Base-by-base conservation (phyloP, 2,888 invertebrate genomes). In the Drosophila buzzatii region DNA sequence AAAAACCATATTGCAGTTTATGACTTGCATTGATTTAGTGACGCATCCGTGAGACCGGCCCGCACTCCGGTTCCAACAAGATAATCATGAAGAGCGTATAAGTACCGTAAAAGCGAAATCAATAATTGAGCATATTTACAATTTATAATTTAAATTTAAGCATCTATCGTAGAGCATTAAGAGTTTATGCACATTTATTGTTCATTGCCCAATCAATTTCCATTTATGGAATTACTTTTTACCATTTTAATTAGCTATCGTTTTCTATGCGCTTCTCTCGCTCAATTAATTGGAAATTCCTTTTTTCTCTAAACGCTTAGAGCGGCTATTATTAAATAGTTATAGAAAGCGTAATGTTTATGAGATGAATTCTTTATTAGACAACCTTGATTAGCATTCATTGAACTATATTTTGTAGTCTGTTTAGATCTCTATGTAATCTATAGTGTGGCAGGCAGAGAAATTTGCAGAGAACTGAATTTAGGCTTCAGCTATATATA, bases 21-120 rank as follows among this genome's bases (percentile, higher is more conserved):
- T 81, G 79, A 81, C 78, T 77, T 55, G 51, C 60, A 61, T 78
- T 80, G 82, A 80, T 80, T 80, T 80, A 80, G 75, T 72, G 70
- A 41, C 55, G 61, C 31, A 63, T 60, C 44, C 44, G 23, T 39
- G 20, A 51, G 35, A 37, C 45, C 14, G 16, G 33, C 10, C 39
- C 27, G 9, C 14, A 9, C 10, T 33, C 59, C 12, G 18, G 1
- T 31, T 3, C 14, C 18, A 16, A 14, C 35, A 37, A 56, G 33
- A 39, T 42, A 57, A 58, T 51, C 23, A 49, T 20, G 41, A 27
- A 27, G n/a, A 9, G 52, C 53, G 31, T 5, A 27, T 16, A 35
- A 55, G 23, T 53, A n/a, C 20, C 20, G 18, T 14, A 23, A 18
- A 10, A 41, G 33, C 10, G 39, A 55, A 70, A 70, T 70, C 60